phyloP scores from a whole-genome alignment of 2,888 invertebrate species.

The Epirrhoe alternata region DNA sequence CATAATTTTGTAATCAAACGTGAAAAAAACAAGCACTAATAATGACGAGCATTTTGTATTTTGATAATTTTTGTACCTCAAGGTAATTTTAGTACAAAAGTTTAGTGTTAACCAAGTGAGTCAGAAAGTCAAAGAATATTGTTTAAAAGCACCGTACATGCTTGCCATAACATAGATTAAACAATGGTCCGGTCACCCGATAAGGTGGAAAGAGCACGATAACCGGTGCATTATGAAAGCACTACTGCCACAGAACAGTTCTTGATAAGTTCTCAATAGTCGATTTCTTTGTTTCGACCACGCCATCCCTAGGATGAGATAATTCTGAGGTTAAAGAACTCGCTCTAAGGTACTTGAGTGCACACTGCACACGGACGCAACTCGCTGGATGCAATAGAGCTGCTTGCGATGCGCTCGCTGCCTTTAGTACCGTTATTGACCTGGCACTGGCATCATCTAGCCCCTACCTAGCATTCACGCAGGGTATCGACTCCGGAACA shows the following conservation, averaged over 20 bases:
- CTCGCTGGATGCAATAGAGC: constrained; percentile 69
- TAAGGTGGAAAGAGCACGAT: constrained; percentile 68
- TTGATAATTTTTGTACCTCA: constrained; percentile 17
- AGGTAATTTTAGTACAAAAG: constrained; percentile 30
- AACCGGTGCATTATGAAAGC: constrained; percentile 70
- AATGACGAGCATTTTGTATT: constrained; percentile 17
- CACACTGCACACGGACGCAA: constrained; percentile 48
- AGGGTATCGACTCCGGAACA: constrained; percentile 40
- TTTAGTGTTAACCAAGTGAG: constrained; percentile 39
- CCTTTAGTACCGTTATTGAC: constrained; percentile 74
- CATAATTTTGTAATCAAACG: constrained; percentile 9
- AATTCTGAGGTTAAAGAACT: constrained; percentile 62
- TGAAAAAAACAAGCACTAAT: constrained; percentile 12
- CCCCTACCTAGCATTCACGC: constrained; percentile 34
- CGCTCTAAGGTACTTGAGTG: constrained; percentile 51
- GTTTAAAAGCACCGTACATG: constrained; percentile 50
- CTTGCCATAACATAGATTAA: constrained; percentile 54
- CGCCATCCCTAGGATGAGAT: constrained; percentile 59
- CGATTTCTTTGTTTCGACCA: constrained; percentile 54
- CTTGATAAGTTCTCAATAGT: constrained; percentile 57
- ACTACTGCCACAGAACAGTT: constrained; percentile 53
- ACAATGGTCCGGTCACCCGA: constrained; percentile 74
- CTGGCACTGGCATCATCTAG: constrained; percentile 55
- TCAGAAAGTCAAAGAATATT: constrained; percentile 54
- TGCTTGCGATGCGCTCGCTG: constrained; percentile 70